Conservation (phyloP, 2,888 invertebrate genomes). For the Pristionchus mayeri region DNA sequence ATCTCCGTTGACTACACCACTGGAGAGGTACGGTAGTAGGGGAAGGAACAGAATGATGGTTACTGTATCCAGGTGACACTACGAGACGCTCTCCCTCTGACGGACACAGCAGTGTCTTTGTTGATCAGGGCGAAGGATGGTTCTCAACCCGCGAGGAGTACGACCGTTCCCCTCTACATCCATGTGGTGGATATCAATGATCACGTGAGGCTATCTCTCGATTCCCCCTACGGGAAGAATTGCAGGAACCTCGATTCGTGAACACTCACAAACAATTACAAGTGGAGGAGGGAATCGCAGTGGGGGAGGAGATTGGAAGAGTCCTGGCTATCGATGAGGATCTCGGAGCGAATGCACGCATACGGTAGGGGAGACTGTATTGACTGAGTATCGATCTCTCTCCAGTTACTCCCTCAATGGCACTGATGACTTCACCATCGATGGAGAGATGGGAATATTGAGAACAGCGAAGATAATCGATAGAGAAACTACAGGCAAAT, state of each 20-base stretch:
- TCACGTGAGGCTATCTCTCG: slow-evolving; percentile 79
- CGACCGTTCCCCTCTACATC: slow-evolving; percentile 93
- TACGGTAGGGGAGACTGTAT: slow-evolving; percentile 50
- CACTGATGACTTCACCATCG: slow-evolving; percentile 86
- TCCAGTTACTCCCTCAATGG: slow-evolving; percentile 64
- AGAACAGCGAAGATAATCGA: slow-evolving; percentile 91
- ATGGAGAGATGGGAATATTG: slow-evolving; percentile 91
- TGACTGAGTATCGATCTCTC: not conserved
- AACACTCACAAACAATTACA: slow-evolving; percentile 92
- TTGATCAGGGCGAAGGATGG: slow-evolving; percentile 95
- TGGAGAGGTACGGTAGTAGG: slow-evolving; percentile 82
- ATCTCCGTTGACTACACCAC: slow-evolving; percentile 94
- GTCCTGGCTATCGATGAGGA: slow-evolving; percentile 97
- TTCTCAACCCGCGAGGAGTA: slow-evolving; percentile 92
- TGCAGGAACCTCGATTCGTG: slow-evolving; percentile 87
- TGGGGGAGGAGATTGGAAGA: slow-evolving; percentile 90
- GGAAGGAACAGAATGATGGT: slow-evolving; percentile 80
- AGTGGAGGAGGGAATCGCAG: slow-evolving; percentile 90
- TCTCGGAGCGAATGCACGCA: slow-evolving; percentile 82
- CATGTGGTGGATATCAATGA: slow-evolving; percentile 95
- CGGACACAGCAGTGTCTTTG: slow-evolving; percentile 80
- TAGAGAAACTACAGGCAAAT: slow-evolving; percentile 89
- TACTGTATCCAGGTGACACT: slow-evolving; percentile 61
- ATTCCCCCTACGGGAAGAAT: not conserved
- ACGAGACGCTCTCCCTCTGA: slow-evolving; percentile 63